phyloP scores from a whole-genome alignment of 2,113 vertebrate species.

The Trogon melanurus region DNA sequence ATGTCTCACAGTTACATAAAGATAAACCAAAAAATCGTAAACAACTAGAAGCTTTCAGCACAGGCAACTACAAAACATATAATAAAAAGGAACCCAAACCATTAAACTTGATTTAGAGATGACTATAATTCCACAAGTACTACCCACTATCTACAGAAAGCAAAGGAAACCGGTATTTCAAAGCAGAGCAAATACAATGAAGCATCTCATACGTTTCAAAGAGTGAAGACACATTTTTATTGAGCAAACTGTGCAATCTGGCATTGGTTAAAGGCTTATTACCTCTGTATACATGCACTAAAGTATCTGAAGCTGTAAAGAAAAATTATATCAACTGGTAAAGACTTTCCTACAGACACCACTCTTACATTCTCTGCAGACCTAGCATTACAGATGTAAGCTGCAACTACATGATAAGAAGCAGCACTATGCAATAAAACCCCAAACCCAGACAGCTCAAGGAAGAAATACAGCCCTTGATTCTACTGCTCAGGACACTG shows the following conservation, averaged over 20 bases:
- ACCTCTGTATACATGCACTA: not conserved
- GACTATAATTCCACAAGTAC: not conserved
- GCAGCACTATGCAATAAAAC: not conserved
- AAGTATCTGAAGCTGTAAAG: not conserved
- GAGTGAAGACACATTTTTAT: not conserved
- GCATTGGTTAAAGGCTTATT: not conserved
- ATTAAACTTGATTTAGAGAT: not conserved
- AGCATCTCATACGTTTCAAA: not conserved
- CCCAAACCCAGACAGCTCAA: not conserved
- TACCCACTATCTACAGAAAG: not conserved
- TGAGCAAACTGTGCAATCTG: not conserved
- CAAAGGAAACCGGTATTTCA: not conserved
- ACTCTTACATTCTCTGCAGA: not conserved
- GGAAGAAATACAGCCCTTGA: not conserved
- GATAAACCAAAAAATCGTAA: not conserved
- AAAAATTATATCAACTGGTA: not conserved
- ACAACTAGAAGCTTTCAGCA: not conserved
- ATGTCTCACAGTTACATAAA: not conserved
- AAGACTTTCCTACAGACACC: not conserved
- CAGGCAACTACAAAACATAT: not conserved
- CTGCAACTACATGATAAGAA: not conserved
- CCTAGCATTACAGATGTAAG: not conserved
- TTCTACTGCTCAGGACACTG: not conserved
- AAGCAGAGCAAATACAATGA: not conserved
- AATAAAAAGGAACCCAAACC: not conserved